phyloP scores from a whole-genome alignment of 2,113 vertebrate genomes.

The Caranx ignobilis region DNA sequence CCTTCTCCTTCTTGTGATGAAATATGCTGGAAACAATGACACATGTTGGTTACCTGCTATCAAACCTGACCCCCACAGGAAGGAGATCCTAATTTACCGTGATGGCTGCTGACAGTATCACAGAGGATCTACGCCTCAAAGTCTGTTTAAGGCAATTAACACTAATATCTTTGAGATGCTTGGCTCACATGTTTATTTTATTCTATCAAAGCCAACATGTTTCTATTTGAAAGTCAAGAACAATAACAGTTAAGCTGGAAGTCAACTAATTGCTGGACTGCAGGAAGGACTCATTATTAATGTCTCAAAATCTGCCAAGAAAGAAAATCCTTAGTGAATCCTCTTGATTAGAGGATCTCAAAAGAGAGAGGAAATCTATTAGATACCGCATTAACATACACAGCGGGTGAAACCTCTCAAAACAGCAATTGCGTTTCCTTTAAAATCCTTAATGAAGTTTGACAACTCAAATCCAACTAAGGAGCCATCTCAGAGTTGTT shows the following conservation, averaged over 20 bases:
- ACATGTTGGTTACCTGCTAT: conserved; percentile 60
- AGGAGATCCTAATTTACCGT: conserved; percentile 55
- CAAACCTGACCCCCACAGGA: conserved; percentile 60
- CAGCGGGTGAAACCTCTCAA: conserved; percentile 42
- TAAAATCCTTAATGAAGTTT: conserved; percentile 55
- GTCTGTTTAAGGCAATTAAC: conserved; percentile 64
- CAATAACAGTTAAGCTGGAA: conserved; percentile 50
- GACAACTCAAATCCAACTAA: conserved; percentile 53
- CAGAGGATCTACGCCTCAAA: conserved; percentile 40
- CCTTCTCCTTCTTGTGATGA: conserved; percentile 68
- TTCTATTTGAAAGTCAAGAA: conserved; percentile 59
- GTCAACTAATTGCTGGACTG: conserved; percentile 53
- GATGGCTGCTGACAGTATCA: conserved; percentile 56
- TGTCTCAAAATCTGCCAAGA: conserved; percentile 53
- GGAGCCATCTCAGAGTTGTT: conserved; percentile 24
- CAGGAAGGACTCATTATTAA: conserved; percentile 51
- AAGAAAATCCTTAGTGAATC: conserved; percentile 52
- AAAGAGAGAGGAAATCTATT: conserved; percentile 68
- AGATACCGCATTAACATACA: conserved; percentile 64
- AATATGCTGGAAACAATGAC: conserved; percentile 63
- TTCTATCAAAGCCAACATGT: not conserved
- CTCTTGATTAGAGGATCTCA: conserved; percentile 62
- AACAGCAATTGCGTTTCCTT: conserved; percentile 40
- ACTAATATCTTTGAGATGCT: conserved; percentile 26
- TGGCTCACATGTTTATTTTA: conserved; percentile 26